Evolutionary conservation across 2,797 vertebrate genomes (phyloP), one percentile per base, ranked within the genome.

Genomic region (Diceros bicornis): DNA sequence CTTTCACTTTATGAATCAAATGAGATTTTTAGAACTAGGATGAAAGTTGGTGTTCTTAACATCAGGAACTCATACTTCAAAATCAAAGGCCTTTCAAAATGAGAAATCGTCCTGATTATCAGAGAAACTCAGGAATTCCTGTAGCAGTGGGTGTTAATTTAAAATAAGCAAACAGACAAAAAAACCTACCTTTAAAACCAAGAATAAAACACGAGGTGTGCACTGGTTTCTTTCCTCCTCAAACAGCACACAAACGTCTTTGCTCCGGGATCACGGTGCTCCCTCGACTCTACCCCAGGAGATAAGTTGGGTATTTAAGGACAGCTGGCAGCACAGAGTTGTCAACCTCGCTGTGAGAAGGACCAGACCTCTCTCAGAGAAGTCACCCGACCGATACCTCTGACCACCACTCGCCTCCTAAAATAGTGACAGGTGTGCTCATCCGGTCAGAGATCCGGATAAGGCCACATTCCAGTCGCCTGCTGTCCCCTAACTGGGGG

Each of bases 291-390:
- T 8, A 4, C 66, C 71, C 88, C 69, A 34, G 78, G 52, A 97
- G 97, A 97, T 97, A 98, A 98, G 66, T 0, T 83, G 62, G 92
- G 95, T 96, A 96, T 97, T 92, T 97, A 91, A 64, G 68, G 89
- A 78, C 86, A 92, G 68, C 62, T 91, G 95, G 61, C 90, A 94
- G 91, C 81, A 75, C 23, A 62, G 81, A 90, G 72, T 23, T 97
- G 97, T 97, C 97, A 97, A 8, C 79, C n/a, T 37, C 29, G 0
- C 89, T 59, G 52, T 97, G 97, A 98, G 77, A 97, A 96, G 72
- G 62, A 83, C 96, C 98, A 98, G 97, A 44, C 74, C 47, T 72
- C 96, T 95, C 64, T 96, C 68, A 82, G 23, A 94, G 85, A 96
- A 85, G 74, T 96, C 95, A 91, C 79, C 84, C 23, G 18, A 91